Evolutionary conservation across 2,888 invertebrate genomes (phyloP).

Genomic region (Lasioglossum malachurum): DNA sequence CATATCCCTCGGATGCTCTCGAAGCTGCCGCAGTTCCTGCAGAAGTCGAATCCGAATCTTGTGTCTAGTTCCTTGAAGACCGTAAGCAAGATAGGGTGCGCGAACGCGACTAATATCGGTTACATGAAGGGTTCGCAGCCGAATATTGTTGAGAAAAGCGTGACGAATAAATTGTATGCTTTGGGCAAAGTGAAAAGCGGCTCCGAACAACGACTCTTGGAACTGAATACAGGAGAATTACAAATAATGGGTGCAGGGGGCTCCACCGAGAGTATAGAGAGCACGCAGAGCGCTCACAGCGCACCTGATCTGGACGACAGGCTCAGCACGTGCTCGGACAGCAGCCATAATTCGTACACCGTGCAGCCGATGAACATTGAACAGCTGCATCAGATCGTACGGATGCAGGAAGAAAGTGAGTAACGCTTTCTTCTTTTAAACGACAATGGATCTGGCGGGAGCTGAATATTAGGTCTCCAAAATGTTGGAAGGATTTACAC

Average conservation of each 20-base stretch:
- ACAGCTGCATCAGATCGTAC: constrained; percentile 75
- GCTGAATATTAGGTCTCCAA: background rate
- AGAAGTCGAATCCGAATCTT: constrained; percentile 83
- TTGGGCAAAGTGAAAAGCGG: constrained; percentile 77
- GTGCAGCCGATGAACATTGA: constrained; percentile 76
- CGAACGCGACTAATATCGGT: constrained; percentile 62
- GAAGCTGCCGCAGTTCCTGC: constrained; percentile 79
- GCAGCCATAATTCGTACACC: constrained; percentile 79
- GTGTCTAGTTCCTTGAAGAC: constrained; percentile 74
- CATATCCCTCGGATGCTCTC: constrained; percentile 74
- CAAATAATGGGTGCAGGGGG: constrained; percentile 72
- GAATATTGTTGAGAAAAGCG: constrained; percentile 70
- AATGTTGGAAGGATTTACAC: background rate
- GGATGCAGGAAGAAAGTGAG: constrained; percentile 79
- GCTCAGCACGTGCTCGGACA: constrained; percentile 81
- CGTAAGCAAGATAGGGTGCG: constrained; percentile 6
- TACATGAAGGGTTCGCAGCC: constrained; percentile 77
- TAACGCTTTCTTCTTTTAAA: background rate
- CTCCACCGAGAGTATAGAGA: constrained; percentile 83
- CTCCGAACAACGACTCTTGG: constrained; percentile 79
- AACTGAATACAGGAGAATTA: constrained; percentile 72
- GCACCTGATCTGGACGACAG: constrained; percentile 83
- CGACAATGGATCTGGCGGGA: background rate
- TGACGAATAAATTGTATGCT: constrained; percentile 69
- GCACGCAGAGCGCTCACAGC: constrained; percentile 81